Conservation (phyloP, 2,797 vertebrate genomes). For the Brachyalestes nurse region DNA sequence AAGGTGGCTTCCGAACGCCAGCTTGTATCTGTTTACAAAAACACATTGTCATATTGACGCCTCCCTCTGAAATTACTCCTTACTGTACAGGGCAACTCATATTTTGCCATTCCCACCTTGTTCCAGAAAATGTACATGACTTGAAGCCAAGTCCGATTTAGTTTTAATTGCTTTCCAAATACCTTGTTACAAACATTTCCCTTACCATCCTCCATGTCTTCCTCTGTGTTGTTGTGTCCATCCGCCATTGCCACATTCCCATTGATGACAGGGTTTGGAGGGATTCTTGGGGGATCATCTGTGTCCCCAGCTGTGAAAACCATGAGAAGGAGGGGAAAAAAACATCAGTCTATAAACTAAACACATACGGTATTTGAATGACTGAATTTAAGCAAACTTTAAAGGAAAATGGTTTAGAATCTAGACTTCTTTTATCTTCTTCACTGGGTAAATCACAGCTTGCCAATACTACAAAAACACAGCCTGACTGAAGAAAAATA, state of each 20-base stretch:
- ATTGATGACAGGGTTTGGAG: conserved; percentile 96
- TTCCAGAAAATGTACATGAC: background rate
- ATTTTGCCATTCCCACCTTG: background rate
- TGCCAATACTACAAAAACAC: background rate
- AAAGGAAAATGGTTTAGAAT: no score
- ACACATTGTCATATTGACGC: no score
- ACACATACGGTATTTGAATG: no score
- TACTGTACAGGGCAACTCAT: background rate
- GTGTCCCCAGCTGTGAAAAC: conserved; percentile 90
- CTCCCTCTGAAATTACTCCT: background rate
- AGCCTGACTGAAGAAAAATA: background rate
- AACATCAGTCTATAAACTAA: background rate
- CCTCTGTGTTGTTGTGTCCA: conserved; percentile 96
- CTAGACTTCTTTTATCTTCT: no score
- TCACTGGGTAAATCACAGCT: no score
- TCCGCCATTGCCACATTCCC: conserved; percentile 97
- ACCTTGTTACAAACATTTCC: background rate
- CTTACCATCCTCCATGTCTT: conserved; percentile 99
- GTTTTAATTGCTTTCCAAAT: background rate
- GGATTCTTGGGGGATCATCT: conserved; percentile 98
- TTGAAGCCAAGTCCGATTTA: background rate
- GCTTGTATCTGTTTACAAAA: conserved; percentile 86
- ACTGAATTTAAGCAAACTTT: no score
- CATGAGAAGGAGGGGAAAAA: background rate
- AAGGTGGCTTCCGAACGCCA: conserved; percentile 99